Evolutionary conservation across 2,797 vertebrate genomes (phyloP), one percentile per base, ranked within the genome.

Genomic region (Sarcoramphus papa): DNA sequence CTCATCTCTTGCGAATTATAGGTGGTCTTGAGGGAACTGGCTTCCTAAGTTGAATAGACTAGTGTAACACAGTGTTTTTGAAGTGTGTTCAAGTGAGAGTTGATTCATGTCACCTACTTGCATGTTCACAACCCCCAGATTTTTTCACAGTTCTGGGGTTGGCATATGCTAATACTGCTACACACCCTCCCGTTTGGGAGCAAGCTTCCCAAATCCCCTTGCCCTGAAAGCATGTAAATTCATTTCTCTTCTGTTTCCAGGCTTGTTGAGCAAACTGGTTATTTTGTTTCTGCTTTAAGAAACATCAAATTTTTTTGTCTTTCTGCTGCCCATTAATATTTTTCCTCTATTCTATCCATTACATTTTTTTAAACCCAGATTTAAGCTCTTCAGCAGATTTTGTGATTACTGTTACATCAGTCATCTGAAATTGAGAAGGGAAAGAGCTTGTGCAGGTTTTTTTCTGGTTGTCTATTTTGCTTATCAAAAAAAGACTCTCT

Each of bases 1-100:
- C 93, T 93, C 74, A 47, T 92, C 60, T 53, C 65, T 91, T 83
- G 67, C 91, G 97, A 96, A 97, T 97, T 97, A 97, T 96, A 97
- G 90, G 89, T 88, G 92, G 80, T 95, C 95, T 96, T 90, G 62
- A 80, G 80, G 90, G 79, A 92, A 94, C 72, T 10, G 6, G 50
- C 87, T 97, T 95, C 65, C 43, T 21, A 53, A 65, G 57, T 90
- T 93, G 94, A 92, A 88, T 48, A 95, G 80, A 80, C 60, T 43
- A 77, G 47, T 51, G 53, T 89, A 82, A 53, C 62, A 56, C 28
- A 59, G 47, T 62, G 25, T 17, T 73, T 78, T 74, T 88, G 50
- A 72, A 62, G 47, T 47, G 18, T 85, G 33, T 56, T 81, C 43
- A 53, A 35, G 74, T 81, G 14, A 86, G 35, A 47, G 48, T 48